Conservation (phyloP, 2,797 vertebrate genomes). For the Siniperca scherzeri region DNA sequence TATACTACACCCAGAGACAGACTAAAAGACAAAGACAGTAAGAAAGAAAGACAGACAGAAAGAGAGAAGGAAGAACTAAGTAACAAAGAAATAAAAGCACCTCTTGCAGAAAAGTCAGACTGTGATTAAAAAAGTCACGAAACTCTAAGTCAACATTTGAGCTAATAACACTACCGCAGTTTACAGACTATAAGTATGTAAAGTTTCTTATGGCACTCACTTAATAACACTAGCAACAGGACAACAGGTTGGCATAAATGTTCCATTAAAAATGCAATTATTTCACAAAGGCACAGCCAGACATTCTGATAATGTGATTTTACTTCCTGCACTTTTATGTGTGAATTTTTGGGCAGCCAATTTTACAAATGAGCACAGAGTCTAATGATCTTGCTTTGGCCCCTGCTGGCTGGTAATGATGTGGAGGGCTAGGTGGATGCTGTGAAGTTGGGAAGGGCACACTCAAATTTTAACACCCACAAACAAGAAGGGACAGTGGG, state of each 20-base stretch:
- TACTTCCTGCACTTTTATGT: conserved; percentile 65
- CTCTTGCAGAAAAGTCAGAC: conserved; percentile 89
- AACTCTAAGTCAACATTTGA: conserved; percentile 21
- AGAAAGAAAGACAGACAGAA: conserved; percentile 18
- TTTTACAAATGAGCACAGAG: conserved; percentile 77
- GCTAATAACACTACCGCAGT: conserved; percentile 46
- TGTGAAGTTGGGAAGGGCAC: conserved; percentile 75
- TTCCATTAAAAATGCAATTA: conserved; percentile 52
- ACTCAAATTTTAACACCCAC: conserved; percentile 70
- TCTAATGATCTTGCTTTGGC: conserved; percentile 78
- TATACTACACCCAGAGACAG: conserved; percentile 48
- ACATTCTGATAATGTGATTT: conserved; percentile 67
- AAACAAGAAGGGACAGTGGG: conserved; percentile 63
- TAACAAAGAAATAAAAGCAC: conserved; percentile 82
- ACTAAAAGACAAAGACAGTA: conserved; percentile 40
- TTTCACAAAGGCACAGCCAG: conserved; percentile 69
- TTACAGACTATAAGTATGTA: conserved; percentile 14
- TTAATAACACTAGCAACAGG: conserved; percentile 49
- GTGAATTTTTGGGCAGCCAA: conserved; percentile 69
- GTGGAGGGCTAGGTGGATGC: conserved; percentile 68
- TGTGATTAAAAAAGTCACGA: conserved; percentile 87
- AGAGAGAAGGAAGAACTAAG: conserved; percentile 9
- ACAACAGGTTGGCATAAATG: conserved; percentile 42
- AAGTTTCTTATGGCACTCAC: conserved; percentile 34
- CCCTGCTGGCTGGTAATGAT: conserved; percentile 80